A percentile compares a stretch with the other conserved stretches of the same genome.
These are phyloP conservation scores for Dendrolimus pini DNA, from an alignment of 2,888 invertebrate species.

Conservation along the genomic window DNA sequence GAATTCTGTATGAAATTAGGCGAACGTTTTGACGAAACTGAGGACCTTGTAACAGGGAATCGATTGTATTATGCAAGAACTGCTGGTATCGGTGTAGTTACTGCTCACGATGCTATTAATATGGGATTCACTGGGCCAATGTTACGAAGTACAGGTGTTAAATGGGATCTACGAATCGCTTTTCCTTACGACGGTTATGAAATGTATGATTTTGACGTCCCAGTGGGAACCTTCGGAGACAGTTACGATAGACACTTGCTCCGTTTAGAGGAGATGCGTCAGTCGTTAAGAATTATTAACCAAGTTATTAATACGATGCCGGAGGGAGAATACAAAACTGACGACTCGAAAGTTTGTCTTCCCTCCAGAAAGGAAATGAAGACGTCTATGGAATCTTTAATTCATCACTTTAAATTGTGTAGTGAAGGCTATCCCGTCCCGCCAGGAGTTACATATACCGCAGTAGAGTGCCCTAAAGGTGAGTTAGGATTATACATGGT, in stretches of 20 bases:
- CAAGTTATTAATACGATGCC: conserved; percentile 93
- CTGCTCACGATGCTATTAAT: conserved; percentile 86
- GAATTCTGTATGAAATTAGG: conserved; percentile 81
- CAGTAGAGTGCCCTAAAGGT: conserved; percentile 89
- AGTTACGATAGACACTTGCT: conserved; percentile 88
- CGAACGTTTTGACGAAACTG: conserved; percentile 89
- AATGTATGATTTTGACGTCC: conserved; percentile 88
- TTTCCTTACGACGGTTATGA: conserved; percentile 92
- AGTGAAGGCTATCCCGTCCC: conserved; percentile 89
- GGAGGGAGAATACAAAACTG: conserved; percentile 83
- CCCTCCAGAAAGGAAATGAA: conserved; percentile 90
- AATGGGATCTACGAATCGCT: conserved; percentile 90
- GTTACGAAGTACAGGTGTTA: conserved; percentile 87
- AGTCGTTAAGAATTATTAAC: conserved; percentile 85
- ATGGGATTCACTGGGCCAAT: conserved; percentile 84
- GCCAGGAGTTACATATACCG: conserved; percentile 88
- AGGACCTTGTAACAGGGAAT: conserved; percentile 86
- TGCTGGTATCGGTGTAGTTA: conserved; percentile 83
- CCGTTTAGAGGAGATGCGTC: conserved; percentile 83
- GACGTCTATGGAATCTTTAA: conserved; percentile 89
- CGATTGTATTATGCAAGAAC: conserved; percentile 80
- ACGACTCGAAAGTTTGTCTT: conserved; percentile 87
- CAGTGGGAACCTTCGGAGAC: conserved; percentile 88
- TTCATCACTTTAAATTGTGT: conserved; percentile 93
- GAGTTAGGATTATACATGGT: conserved; percentile 93